phyloP scores from a whole-genome alignment of 2,113 vertebrate species.

The Hiodon tergisus region DNA sequence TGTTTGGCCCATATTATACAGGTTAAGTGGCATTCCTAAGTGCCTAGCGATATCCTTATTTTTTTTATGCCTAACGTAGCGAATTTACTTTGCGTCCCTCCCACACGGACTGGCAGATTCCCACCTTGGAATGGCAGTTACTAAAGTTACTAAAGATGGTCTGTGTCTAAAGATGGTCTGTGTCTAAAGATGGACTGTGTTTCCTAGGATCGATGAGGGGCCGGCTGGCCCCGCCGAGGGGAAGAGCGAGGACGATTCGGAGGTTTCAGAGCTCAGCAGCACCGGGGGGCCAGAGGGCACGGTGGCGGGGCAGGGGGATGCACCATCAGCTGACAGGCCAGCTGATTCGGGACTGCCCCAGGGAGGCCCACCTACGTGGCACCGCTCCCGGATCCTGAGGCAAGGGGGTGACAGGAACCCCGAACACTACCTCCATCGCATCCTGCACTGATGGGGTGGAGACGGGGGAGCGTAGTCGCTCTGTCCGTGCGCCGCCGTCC shows the following conservation, averaged over 20 bases:
- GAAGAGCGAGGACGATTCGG: not conserved
- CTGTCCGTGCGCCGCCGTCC: no score
- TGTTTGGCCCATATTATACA: no score
- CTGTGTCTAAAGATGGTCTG: no score
- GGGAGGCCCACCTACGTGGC: not conserved
- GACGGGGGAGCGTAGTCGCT: not conserved
- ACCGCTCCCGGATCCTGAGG: constrained; percentile 8
- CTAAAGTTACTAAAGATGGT: no score
- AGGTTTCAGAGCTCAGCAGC: not conserved
- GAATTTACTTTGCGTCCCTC: no score
- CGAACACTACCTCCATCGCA: constrained; percentile 58
- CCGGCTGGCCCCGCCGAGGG: constrained; percentile 3
- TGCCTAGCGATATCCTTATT: no score
- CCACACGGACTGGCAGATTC: no score
- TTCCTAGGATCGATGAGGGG: constrained; percentile 44
- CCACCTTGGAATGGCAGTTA: no score
- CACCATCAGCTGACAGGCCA: constrained; percentile 31
- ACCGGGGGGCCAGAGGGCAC: not conserved
- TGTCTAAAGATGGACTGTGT: not conserved
- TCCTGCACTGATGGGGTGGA: constrained; percentile 46
- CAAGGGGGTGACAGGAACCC: constrained; percentile 41
- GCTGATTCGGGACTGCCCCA: not conserved
- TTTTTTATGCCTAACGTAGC: no score
- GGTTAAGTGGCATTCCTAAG: no score
- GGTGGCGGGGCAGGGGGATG: constrained; percentile 8